Evolutionary conservation across 2,113 vertebrate species (phyloP), one percentile per base, ranked within the genome.

Genomic region (Tragulus kanchil): DNA sequence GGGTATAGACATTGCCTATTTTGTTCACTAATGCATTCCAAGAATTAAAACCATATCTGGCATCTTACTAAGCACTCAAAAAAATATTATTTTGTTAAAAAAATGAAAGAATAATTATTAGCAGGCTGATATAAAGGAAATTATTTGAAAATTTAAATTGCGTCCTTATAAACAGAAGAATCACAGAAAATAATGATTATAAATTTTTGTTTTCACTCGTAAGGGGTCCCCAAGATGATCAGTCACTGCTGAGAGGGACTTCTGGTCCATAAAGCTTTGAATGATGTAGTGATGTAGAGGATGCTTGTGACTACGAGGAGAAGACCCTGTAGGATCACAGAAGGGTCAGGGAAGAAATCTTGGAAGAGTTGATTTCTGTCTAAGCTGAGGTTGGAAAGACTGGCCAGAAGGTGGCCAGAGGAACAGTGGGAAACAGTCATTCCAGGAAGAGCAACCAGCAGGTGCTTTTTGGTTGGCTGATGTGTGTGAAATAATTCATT

Each of bases 151-250:
- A 85, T 52, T 77, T 67, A 93, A 93, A 93, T 84, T 48, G 12
- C 50, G 85, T 93, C 73, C 77, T 97, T 92, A 73, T 58, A 59
- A 59, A 83, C 42, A 75, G 92, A 91, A 92, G 54, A 93, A 84
- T 23, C 79, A 71, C 15, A 45, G 12, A 69, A 92, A 94, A 78
- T 71, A 73, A 89, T 42, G 54, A 62, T 31, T 45, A 23, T 48
- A 25, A 79, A 90, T 69, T 78, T n/a, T 54, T 7, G 17, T 77
- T 77, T 6, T 28, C 50, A 42, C 48, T 62, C n/a, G 42, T 56
- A 67, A 89, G 71, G 36, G 21, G 19, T 69, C 48, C 31, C 28
- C 36, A 50, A 56, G 52, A 59, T 77, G 62, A 48, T 26, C 15
- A 28, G 83, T 71, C 8, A 6, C 36, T 3, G 19, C 36, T 50